A percentile compares a stretch with the other conserved stretches of the same genome.
Conservation (phyloP, 2,888 invertebrate genomes). For the Adineta ricciae region DNA sequence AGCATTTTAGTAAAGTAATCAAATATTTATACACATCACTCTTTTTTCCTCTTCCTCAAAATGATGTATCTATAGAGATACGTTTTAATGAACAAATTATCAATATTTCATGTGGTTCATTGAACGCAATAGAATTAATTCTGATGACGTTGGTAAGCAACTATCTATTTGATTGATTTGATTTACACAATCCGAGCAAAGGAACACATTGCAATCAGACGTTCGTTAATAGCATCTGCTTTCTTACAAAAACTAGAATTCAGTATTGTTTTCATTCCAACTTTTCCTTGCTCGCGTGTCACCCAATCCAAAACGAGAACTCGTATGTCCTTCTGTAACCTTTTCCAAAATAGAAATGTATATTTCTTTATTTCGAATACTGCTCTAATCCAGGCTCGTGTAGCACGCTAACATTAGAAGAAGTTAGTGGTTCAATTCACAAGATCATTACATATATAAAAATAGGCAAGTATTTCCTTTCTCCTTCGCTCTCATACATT, state of each 20-base stretch:
- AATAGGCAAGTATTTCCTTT: not conserved
- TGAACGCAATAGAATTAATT: not conserved
- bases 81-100: not conserved
- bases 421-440: not conserved
- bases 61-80: too few species aligned
- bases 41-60: not conserved
- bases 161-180: not conserved
- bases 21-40: not conserved
- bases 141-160: too few species aligned
- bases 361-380: not conserved
- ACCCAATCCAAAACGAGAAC: not conserved
- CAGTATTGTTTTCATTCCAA: not conserved
- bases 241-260: not conserved
- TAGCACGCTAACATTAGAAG: not conserved
- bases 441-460: not conserved
- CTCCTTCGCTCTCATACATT: not conserved
- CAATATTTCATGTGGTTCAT: not conserved
- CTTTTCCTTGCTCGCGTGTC: not conserved
- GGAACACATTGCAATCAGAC: not conserved
- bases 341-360: not conserved
- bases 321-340: not conserved
- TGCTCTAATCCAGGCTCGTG: not conserved
- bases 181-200: not conserved
- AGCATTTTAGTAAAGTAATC: too few species aligned
- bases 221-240: not conserved